These are phyloP conservation scores for Drosophila peninsularis DNA, from an alignment of 2,888 invertebrate species.

Conservation along the genomic window DNA sequence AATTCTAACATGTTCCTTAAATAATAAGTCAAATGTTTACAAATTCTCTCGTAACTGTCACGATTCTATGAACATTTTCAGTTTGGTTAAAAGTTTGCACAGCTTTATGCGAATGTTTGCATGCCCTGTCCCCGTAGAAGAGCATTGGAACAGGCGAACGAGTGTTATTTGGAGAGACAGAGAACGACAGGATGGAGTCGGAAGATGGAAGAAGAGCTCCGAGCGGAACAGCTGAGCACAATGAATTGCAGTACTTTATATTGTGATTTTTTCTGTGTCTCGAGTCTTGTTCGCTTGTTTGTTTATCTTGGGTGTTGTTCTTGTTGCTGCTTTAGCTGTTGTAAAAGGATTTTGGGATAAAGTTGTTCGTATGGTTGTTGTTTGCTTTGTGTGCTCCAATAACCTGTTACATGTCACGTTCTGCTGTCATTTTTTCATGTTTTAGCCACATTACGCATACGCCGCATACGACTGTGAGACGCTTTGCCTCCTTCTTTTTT, in stretches of 20 bases:
- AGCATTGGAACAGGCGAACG: conserved; percentile 16
- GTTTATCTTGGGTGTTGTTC: conserved; percentile 33
- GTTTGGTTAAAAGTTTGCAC: background rate
- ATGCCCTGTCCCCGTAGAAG: conserved; percentile 15
- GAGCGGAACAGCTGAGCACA: conserved; percentile 64
- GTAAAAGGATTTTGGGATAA: conserved; percentile 71
- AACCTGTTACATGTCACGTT: conserved; percentile 75
- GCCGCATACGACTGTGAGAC: conserved; percentile 27
- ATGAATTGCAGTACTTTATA: conserved; percentile 79
- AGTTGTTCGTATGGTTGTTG: conserved; percentile 67
- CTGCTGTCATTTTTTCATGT: conserved; percentile 40
- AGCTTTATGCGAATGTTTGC: background rate
- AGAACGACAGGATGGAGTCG: background rate
- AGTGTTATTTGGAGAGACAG: background rate
- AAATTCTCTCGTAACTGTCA: background rate
- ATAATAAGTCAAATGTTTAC: conserved; percentile 1
- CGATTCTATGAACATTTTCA: background rate
- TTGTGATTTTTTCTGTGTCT: conserved; percentile 63
- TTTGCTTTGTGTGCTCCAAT: conserved; percentile 55
- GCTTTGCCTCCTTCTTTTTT: background rate
- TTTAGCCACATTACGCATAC: conserved; percentile 58
- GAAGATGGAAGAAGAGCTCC: conserved; percentile 12
- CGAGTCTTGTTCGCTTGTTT: conserved; percentile 40
- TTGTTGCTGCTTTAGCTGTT: conserved; percentile 45
- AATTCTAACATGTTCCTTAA: background rate